Percentiles rank a stretch among this genome's conserved stretches.
Evolutionary conservation across 2,113 vertebrate genomes (phyloP).

Genomic region (Abramis brama): DNA sequence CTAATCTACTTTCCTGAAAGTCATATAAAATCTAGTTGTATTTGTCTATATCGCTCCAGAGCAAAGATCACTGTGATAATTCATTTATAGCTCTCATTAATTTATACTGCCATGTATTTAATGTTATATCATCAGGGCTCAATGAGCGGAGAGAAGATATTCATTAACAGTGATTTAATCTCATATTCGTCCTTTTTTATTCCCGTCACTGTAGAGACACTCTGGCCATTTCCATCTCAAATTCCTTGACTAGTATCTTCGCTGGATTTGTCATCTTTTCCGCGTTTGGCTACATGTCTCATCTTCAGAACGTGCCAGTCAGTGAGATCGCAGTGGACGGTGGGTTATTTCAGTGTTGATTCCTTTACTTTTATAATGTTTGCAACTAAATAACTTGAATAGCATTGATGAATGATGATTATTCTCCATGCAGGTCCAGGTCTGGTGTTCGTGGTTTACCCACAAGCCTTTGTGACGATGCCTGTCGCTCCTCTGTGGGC

Average conservation of each 20-base stretch:
- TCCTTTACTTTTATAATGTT: not conserved
- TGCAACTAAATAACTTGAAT: not conserved
- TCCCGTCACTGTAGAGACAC: conserved; percentile 69
- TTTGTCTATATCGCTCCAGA: not conserved
- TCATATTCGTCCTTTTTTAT: conserved; percentile 2
- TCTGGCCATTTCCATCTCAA: conserved; percentile 71
- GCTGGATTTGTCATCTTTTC: conserved; percentile 82
- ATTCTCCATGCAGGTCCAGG: conserved; percentile 69
- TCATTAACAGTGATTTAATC: not conserved
- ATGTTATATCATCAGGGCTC: not conserved
- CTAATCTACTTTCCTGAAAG: not conserved
- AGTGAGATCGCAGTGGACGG: conserved; percentile 76
- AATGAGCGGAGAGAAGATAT: not conserved
- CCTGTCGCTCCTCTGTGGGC: conserved; percentile 77
- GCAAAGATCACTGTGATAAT: conserved; percentile 14
- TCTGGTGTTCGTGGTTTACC: conserved; percentile 78
- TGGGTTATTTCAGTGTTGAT: conserved; percentile 44
- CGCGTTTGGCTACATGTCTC: conserved; percentile 81
- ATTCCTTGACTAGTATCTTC: conserved; percentile 77
- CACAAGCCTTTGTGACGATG: conserved; percentile 80
- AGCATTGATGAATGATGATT: not conserved
- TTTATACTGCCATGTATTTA: not conserved
- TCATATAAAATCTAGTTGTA: not conserved
- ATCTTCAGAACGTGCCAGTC: conserved; percentile 73
- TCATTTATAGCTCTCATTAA: not conserved